Evolutionary conservation across 2,888 invertebrate species (phyloP), one percentile per base, ranked within the genome.

Genomic region (Catocala fraxini): DNA sequence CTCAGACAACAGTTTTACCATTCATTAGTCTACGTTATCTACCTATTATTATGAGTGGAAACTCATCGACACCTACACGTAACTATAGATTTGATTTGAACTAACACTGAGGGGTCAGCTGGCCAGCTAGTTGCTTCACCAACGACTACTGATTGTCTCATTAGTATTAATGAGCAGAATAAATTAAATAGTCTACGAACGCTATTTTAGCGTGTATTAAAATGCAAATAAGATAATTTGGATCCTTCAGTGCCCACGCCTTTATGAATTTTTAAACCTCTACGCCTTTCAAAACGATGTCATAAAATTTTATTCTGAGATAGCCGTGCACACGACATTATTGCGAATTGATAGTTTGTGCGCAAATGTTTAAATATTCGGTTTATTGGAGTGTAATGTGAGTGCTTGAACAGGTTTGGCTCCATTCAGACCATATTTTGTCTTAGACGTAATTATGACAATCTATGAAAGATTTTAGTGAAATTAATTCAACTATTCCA

Each of bases 211-310:
- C 68, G 49, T 54, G 56, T 68, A 80, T 80, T 77, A 75, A 77
- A 72, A 78, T 80, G 79, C 61, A 68, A 80, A 80, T 80, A 58
- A 63, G 73, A 63, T 62, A 59, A 72, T 70, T 73, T 73, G 63
- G 66, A 70, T 72, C 74, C 68, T 68, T 63, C 55, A 62, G 56
- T 59, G 54, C 70, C 70, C 66, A 68, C 70, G 68, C 59, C 25
- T 25, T 65, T 66, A 66, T 79, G 68, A 73, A 75, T 76, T 78
- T 75, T 73, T 72, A 71, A 74, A 75, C 65, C 59, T 64, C 59
- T 66, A 72, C 65, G 65, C 69, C 63, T 63, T 67, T 68, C 33
- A 42, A 64, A 72, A 65, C 25, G 63, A 48, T 55, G 49, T 59
- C 70, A 51, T 74, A 64, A 75, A 75, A 64, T 72, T 70, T 72